Evolutionary conservation across 2,113 vertebrate genomes (phyloP).

Genomic region (Rhinolophus sinicus): DNA sequence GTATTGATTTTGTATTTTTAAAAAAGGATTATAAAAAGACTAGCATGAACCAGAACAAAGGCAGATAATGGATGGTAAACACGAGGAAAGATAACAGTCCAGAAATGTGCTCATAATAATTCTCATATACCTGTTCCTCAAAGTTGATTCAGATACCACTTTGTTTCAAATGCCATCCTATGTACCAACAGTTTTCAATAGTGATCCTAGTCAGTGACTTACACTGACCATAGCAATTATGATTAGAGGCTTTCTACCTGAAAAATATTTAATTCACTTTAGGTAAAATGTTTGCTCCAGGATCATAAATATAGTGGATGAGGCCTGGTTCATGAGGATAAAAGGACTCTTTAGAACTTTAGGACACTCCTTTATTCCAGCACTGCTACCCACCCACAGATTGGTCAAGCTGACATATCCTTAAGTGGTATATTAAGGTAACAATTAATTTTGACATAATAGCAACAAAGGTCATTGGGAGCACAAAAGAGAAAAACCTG

Average conservation of each 20-base stretch:
- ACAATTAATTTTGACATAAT: neutral
- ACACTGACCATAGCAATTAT: slow-evolving; percentile 15
- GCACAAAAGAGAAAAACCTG: neutral
- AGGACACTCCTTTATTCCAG: neutral
- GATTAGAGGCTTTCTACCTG: neutral
- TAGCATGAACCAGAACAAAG: slow-evolving; percentile 73
- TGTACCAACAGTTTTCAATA: neutral
- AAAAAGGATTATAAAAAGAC: slow-evolving; percentile 78
- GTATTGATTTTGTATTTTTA: slow-evolving; percentile 80
- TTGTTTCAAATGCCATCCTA: neutral
- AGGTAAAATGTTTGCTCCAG: slow-evolving; percentile 50
- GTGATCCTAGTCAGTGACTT: neutral
- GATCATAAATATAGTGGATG: neutral
- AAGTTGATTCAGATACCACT: slow-evolving; percentile 43
- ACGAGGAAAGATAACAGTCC: slow-evolving; percentile 62
- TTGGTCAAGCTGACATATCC: neutral
- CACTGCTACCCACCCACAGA: neutral
- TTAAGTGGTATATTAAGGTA: neutral
- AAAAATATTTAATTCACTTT: slow-evolving; percentile 51
- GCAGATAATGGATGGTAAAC: slow-evolving; percentile 75
- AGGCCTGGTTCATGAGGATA: neutral
- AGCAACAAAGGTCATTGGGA: neutral
- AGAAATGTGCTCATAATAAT: slow-evolving; percentile 54
- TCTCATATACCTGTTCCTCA: slow-evolving; percentile 19
- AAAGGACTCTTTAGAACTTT: neutral